Base-by-base conservation (phyloP, 2,888 invertebrate species). In the Meiosimyza decipiens region DNA sequence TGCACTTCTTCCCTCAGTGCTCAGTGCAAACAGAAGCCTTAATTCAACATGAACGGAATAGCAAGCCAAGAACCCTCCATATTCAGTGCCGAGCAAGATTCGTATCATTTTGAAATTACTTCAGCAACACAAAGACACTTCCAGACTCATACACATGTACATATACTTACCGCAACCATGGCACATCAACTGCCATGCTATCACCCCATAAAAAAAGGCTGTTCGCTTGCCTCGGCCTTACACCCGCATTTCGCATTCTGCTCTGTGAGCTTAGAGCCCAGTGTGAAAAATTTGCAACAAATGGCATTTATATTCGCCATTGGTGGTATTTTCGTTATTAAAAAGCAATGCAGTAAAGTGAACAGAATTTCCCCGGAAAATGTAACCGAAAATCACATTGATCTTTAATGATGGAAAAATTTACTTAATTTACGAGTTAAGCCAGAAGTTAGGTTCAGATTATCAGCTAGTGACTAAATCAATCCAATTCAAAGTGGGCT, bases 41-140 rank as follows among this genome's bases (percentile, higher is more conserved):
- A 55, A 40, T 11, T 12, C n/a, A 33, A n/a, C 49, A 7, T 16
- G 33, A 50, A 49, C 15, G 33, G 6, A 50, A 51, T 40, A 54
- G 12, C 59, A 62, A 54, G 49, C 47, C 71, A 60, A 47, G 54
- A 7, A 54, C 54, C 55, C 55, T 55, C 47, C 47, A 47, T 55
- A 16, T 52, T 50, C 28, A 33, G 9, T 22, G 63, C 49, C 49
- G 16, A 63, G 22, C 22, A 55, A 55, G 81, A 82, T 82, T 81
- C 82, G 82, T 82, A 82, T 82, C 82, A 82, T 82, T 82, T 82
- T 79, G 80, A 81, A 82, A 82, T 81, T 81, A 81, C 82, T 82
- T 80, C 79, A 77, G 80, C 80, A 76, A 79, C 78, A 79, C 82
- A 81, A 80, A 78, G 80, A 81, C 79, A 79, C 16, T 49, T 47